These are phyloP conservation scores for Agriopis marginaria DNA, from an alignment of 2,888 invertebrate genomes.

Conservation along the genomic window DNA sequence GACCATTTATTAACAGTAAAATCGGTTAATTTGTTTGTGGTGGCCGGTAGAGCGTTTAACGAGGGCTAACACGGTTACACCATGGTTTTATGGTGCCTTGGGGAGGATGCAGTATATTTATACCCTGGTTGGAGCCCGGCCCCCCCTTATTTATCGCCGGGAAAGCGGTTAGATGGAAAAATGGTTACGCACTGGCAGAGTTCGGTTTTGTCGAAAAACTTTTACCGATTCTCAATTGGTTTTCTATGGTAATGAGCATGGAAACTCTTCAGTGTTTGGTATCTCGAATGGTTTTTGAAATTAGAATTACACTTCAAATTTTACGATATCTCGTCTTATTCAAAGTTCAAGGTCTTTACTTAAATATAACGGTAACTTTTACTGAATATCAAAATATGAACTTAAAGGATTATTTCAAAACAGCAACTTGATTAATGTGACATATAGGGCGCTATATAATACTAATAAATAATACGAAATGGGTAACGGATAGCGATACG, in stretches of 20 bases:
- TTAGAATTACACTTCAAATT: neutral
- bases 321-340: neutral
- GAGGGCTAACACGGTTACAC: conserved; percentile 70
- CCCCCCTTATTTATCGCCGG: conserved; percentile 45
- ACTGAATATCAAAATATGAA: neutral
- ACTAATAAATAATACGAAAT: too few relatives aligned
- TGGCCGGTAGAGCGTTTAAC: conserved; percentile 72
- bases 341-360: neutral
- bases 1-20: conserved; percentile 68
- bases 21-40: conserved; percentile 75
- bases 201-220: conserved; percentile 7
- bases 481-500: too few relatives aligned
- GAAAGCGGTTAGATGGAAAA: conserved; percentile 19
- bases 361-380: neutral
- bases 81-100: conserved; percentile 67
- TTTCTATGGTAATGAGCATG: conserved; percentile 21
- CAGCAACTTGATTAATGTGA: too few relatives aligned
- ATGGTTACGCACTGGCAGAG: conserved; percentile 24
- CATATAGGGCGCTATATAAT: too few relatives aligned
- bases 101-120: conserved; percentile 63
- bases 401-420: too few relatives aligned
- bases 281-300: conserved; percentile 1
- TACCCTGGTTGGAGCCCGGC: conserved; percentile 53
- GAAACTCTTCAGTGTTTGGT: neutral
- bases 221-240: conserved; percentile 10